Evolutionary conservation across 2,888 invertebrate species (phyloP).

Genomic region (Apodemia hepburni): DNA sequence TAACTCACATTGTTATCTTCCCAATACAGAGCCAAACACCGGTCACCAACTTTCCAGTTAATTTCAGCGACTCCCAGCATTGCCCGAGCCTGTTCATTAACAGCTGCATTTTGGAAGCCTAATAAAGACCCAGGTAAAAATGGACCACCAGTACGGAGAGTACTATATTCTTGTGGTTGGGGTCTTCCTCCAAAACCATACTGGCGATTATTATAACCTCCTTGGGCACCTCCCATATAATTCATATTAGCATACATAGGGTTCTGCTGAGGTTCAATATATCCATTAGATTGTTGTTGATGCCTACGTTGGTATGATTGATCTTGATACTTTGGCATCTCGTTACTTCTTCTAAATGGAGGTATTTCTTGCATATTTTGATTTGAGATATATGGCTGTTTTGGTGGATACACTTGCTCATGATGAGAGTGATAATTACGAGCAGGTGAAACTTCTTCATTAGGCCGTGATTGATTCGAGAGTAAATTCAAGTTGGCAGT

Average conservation of each 20-base stretch:
- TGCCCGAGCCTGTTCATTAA: slow-evolving; percentile 74
- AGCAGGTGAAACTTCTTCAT: slow-evolving; percentile 43
- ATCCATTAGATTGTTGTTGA: slow-evolving; percentile 49
- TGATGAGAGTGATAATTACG: slow-evolving; percentile 47
- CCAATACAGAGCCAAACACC: slow-evolving; percentile 95
- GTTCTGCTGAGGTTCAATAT: slow-evolving; percentile 52
- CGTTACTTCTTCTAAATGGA: slow-evolving; percentile 47
- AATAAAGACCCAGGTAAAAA: slow-evolving; percentile 66
- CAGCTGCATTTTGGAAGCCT: slow-evolving; percentile 74
- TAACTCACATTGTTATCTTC: slow-evolving; percentile 90
- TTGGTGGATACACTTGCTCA: slow-evolving; percentile 43
- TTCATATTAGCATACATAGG: slow-evolving; percentile 49
- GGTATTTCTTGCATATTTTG: slow-evolving; percentile 50
- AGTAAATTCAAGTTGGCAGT: slow-evolving; percentile 56
- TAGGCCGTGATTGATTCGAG: slow-evolving; percentile 41
- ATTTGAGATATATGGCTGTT: slow-evolving; percentile 47
- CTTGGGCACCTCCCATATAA: slow-evolving; percentile 42
- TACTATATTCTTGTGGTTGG: slow-evolving; percentile 48
- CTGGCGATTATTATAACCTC: slow-evolving; percentile 44
- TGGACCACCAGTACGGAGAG: slow-evolving; percentile 51
- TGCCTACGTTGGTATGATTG: slow-evolving; percentile 43
- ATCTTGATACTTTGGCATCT: slow-evolving; percentile 53
- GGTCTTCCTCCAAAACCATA: slow-evolving; percentile 49
- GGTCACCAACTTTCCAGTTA: slow-evolving; percentile 89
- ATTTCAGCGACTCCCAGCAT: slow-evolving; percentile 76